A percentile compares a stretch with the other conserved stretches of the same genome.
Conservation (phyloP, 2,888 invertebrate species). For the Eretmocerus hayati region DNA sequence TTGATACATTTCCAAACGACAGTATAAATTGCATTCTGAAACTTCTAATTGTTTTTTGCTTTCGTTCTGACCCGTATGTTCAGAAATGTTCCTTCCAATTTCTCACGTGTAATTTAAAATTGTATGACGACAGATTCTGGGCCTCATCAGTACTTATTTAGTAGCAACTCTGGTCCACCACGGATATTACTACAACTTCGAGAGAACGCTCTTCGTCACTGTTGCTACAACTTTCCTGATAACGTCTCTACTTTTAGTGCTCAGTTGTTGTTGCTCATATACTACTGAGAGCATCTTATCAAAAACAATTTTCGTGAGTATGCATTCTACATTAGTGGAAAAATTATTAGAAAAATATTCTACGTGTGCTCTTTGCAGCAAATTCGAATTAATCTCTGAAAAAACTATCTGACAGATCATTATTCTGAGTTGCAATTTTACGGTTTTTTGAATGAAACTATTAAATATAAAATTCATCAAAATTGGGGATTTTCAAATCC, state of each 20-base stretch:
- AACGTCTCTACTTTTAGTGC: conserved; percentile 67
- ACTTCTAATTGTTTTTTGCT: no score
- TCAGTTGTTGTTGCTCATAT: conserved; percentile 69
- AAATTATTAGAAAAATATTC: no score
- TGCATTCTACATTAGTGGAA: neutral
- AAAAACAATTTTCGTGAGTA: conserved; percentile 73
- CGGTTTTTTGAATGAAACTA: no score
- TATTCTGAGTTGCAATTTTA: no score
- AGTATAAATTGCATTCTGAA: no score
- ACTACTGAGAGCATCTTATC: conserved; percentile 77
- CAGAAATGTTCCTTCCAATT: no score
- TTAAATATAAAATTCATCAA: no score
- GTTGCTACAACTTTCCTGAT: conserved; percentile 72
- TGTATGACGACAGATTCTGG: conserved; percentile 57
- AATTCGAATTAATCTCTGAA: no score
- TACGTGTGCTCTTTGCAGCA: no score
- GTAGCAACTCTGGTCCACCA: conserved; percentile 53
- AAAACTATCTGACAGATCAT: no score
- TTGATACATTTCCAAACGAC: no score
- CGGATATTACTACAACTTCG: conserved; percentile 42
- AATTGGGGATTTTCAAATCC: neutral
- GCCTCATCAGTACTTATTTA: conserved; percentile 62
- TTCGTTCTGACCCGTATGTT: no score
- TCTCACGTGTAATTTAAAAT: neutral
- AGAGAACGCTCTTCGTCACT: conserved; percentile 62